These are phyloP conservation scores for Bucorvus abyssinicus DNA, from an alignment of 2,797 vertebrate species.

Conservation along the genomic window DNA sequence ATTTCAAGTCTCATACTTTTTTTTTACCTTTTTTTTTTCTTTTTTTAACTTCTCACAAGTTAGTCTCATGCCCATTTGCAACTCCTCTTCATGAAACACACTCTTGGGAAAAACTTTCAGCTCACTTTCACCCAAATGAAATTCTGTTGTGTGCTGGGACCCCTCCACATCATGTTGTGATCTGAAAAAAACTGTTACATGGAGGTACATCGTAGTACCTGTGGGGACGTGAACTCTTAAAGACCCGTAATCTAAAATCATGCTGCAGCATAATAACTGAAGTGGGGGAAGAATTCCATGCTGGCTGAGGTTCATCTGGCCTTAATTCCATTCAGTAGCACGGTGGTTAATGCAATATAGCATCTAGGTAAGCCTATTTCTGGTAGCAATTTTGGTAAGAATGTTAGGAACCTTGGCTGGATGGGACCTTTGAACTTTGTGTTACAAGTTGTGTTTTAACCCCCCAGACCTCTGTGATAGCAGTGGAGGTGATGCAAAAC, in stretches of 20 bases:
- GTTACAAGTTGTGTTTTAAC: not conserved
- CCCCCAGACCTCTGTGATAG: not conserved
- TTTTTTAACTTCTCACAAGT: accelerated
- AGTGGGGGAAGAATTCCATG: not conserved
- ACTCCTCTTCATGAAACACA: not conserved
- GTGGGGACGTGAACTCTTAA: not conserved
- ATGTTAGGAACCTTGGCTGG: not conserved
- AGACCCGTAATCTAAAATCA: not conserved
- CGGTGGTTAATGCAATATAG: not conserved
- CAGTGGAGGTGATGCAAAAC: not conserved
- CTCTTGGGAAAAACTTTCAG: not conserved
- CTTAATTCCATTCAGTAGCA: not conserved
- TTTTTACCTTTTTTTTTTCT: no score
- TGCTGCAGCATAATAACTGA: not conserved
- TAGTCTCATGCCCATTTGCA: not conserved
- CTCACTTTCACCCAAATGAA: not conserved
- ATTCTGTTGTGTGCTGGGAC: not conserved
- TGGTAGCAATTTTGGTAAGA: constrained; percentile 30
- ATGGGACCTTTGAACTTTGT: not conserved
- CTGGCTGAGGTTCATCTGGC: not conserved
- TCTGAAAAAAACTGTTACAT: not conserved
- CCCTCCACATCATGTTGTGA: not conserved
- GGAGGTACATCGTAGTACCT: not conserved
- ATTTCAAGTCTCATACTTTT: not conserved
- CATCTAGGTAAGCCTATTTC: not conserved